Base-by-base conservation (phyloP, 2,113 vertebrate species). In the Aegithalos caudatus region DNA sequence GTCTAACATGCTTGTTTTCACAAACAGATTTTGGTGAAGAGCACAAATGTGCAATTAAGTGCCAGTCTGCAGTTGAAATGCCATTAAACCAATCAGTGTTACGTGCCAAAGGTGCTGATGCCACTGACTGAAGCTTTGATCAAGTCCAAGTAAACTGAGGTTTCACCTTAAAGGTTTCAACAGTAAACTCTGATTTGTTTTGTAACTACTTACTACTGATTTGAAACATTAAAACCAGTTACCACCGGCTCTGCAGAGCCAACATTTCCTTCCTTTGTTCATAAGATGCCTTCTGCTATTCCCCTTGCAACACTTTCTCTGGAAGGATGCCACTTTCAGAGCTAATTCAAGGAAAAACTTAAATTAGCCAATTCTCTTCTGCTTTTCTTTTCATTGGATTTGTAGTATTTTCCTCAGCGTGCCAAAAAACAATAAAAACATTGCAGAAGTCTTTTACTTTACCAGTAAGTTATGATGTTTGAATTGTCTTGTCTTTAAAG, bases 261-360 rank as follows among this genome's bases (percentile, higher is more conserved):
- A 94, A 86, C 45, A 42, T 78, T 84, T 95, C 88, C 82, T 93
- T 95, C 72, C 80, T 96, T 96, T 96, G 94, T 95, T 95, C 86
- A 4, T 12, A 61, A 84, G 58, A 76, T 94, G 90, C 90, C 69
- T 81, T 86, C 76, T 90, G 90, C 76, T 83, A 92, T 76, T 94
- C 95, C 86, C 92, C 86, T 86, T 88, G 90, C 85, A 94, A 94
- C 92, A 86, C 94, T 94, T 96, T 85, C 92, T 70, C 93, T 94
- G 94, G 93, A 96, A 95, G 61, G 69, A 95, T 57, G 94, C 95
- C 95, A 95, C 93, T 94, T 56, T 12, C 76, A 88, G 82, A 4
- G 82, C 72, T 92, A 97, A 95, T 90, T 95, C 92, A 94, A 90
- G 85, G 53, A 57, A 96, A 93, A 90, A 77, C 51, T 70, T 8